These are phyloP conservation scores for Lepidocolaptes lacrymiger DNA, from an alignment of 2,797 vertebrate species.

Conservation along the genomic window DNA sequence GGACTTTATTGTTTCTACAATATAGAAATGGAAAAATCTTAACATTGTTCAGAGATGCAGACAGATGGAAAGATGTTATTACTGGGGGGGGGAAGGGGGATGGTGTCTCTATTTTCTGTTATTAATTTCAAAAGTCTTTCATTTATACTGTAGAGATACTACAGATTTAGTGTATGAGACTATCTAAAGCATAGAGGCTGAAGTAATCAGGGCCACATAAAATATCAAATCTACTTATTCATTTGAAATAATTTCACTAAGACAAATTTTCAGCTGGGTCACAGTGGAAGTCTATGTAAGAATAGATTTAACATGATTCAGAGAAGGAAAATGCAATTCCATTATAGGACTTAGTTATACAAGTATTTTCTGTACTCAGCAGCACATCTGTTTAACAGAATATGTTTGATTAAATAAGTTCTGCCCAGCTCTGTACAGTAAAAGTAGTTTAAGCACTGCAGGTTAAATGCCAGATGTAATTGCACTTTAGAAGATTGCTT, in stretches of 20 bases:
- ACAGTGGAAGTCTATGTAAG: not conserved
- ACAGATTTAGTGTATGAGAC: not conserved
- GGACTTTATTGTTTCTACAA: not conserved
- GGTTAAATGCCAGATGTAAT: constrained; percentile 24
- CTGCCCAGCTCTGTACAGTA: not conserved
- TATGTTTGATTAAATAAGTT: constrained; percentile 13
- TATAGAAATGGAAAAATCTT: not conserved
- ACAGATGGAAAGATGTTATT: not conserved
- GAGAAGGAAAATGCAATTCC: not conserved
- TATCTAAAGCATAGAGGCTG: not conserved
- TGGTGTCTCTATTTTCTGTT: not conserved
- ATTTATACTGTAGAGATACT: not conserved
- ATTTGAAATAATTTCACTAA: constrained; percentile 19
- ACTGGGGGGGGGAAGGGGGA: accelerated
- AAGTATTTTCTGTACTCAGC: not conserved
- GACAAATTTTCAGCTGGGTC: not conserved
- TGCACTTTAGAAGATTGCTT: not conserved
- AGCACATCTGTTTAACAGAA: not conserved
- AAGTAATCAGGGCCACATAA: not conserved
- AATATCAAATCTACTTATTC: not conserved
- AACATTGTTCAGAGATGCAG: not conserved
- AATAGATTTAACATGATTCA: not conserved
- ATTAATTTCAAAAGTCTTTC: not conserved
- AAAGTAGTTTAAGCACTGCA: not conserved
- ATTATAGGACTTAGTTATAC: constrained; percentile 8